Conservation (phyloP, 2,888 invertebrate species). For the Macrophya alboannulata region DNA sequence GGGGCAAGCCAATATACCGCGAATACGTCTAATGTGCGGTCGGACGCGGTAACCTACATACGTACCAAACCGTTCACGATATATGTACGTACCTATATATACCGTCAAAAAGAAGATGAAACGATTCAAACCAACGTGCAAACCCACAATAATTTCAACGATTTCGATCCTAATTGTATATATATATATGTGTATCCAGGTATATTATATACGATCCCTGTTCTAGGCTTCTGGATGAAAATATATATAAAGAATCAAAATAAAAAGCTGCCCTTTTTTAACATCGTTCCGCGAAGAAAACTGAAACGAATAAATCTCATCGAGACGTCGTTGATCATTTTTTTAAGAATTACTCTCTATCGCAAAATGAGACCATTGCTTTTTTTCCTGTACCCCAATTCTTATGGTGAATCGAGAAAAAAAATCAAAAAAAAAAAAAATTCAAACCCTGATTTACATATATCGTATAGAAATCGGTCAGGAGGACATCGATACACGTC, state of each 20-base stretch:
- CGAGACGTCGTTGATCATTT: background rate
- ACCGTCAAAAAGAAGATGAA: background rate
- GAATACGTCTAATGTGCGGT: constrained; percentile 20
- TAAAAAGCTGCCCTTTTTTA: too few relatives aligned
- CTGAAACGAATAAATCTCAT: too few relatives aligned
- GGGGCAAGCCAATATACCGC: background rate
- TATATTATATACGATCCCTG: too few relatives aligned
- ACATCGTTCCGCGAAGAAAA: too few relatives aligned
- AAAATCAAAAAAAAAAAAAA: background rate
- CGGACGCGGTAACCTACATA: constrained; percentile 5
- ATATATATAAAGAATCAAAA: too few relatives aligned
- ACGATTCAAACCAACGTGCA: background rate
- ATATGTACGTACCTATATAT: too few relatives aligned
- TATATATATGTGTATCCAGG: too few relatives aligned
- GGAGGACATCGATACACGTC: background rate
- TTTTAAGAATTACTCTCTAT: too few relatives aligned
- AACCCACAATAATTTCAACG: background rate
- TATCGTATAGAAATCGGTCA: constrained; percentile 1
- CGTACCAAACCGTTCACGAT: background rate
- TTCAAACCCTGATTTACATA: background rate
- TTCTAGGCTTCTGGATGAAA: too few relatives aligned
- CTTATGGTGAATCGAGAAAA: too few relatives aligned
- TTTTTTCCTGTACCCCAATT: too few relatives aligned
- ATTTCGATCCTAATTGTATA: background rate
- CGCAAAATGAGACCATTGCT: too few relatives aligned